Percentiles rank a stretch among this genome's conserved stretches.
Conservation (phyloP, 2,113 vertebrate species). For the Laticauda laticaudata region DNA sequence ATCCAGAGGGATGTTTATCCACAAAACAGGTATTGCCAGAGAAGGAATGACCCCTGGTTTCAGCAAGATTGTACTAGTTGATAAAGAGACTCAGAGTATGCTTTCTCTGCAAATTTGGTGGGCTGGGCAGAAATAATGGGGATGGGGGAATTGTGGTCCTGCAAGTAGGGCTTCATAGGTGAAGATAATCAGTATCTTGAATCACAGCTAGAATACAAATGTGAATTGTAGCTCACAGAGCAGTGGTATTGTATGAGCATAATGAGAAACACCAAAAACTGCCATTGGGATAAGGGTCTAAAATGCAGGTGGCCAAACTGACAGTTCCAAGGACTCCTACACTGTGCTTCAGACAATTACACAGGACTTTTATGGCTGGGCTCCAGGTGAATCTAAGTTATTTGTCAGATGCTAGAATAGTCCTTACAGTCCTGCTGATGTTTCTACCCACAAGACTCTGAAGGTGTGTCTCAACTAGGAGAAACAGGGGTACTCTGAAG, state of each 20-base stretch:
- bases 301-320: not conserved
- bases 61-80: not conserved
- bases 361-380: not conserved
- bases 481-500: not conserved
- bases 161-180: not conserved
- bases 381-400: not conserved
- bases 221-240: not conserved
- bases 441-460: not conserved
- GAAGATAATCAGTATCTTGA: not conserved
- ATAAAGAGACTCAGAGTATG: not conserved
- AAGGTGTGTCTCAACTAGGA: not conserved
- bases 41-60: not conserved
- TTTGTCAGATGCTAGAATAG: not conserved
- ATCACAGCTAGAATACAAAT: not conserved
- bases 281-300: not conserved
- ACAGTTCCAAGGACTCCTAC: not conserved
- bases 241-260: not conserved
- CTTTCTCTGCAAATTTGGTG: not conserved
- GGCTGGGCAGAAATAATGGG: not conserved
- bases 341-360: not conserved
- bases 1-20: not conserved
- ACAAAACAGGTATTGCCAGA: not conserved
- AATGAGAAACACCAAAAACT: not conserved
- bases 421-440: not conserved
- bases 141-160: not conserved